Evolutionary conservation across 2,797 vertebrate genomes (phyloP), one percentile per base, ranked within the genome.

Genomic region (Malacoctenus gilli): DNA sequence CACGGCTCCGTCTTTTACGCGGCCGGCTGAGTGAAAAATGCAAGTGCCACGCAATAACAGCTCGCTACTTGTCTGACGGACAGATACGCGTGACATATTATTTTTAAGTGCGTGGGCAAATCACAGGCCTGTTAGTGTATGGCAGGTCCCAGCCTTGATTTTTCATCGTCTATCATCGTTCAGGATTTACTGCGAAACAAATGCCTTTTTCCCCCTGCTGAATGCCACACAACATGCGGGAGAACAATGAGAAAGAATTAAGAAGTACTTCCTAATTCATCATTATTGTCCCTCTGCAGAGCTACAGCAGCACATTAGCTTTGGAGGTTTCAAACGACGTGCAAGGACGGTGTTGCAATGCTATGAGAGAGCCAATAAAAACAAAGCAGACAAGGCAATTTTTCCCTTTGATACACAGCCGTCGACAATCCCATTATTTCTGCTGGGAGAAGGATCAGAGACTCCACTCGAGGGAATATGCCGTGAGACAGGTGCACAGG

Each of bases 1-100:
- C 83, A 77, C 59, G 49, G 34, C 47, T 69, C 67, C 77, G 72
- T 89, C 74, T 66, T 73, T 83, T 59, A 69, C 75, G 56, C 43
- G 74, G 67, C 60, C 20, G 59, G 36, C 54, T 70, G 59, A 59
- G 49, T 73, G 56, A 75, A 78, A 82, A 74, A 79, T 79, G 59
- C 14, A 54, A 59, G 48, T 25, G 38, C 20, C 4, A 0, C 20
- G 36, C 55, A 70, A 52, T 60, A 78, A 72, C 56, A 51, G 48
- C 42, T 47, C 0, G 0, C 65, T 64, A 13, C 43, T 62, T 48
- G 52, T 68, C 55, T 74, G 52, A 74, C 63, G 52, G 74, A 66
- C 51, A 55, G 72, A 82, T 65, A 64, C 28, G 50, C 49, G 39
- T 25, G n/a, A 57, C 58, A 15, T 50, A 48, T 64, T 68, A 44